Conservation (phyloP, 2,797 vertebrate species). For the Myoxocephalus aenaeus region DNA sequence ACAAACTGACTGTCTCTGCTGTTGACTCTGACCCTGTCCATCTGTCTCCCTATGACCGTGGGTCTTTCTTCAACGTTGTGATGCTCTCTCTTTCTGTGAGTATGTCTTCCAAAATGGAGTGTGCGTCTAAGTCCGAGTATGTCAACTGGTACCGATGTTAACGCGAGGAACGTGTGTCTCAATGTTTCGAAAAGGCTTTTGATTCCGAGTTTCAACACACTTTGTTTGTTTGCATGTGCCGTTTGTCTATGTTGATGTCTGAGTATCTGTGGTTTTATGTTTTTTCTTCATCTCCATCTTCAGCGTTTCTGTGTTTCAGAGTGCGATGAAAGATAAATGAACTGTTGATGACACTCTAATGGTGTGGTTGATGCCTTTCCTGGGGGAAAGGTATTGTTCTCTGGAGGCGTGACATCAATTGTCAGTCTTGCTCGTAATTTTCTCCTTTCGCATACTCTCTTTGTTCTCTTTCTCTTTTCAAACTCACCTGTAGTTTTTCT, state of each 20-base stretch:
- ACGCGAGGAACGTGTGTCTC: constrained; percentile 9
- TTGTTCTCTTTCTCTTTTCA: constrained; percentile 7
- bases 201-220: constrained; percentile 11
- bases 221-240: constrained; percentile 55
- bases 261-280: constrained; percentile 46
- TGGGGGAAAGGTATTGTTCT: constrained; percentile 42
- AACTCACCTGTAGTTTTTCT: not conserved
- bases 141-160: constrained; percentile 24
- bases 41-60: constrained; percentile 79
- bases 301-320: constrained; percentile 56
- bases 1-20: constrained; percentile 67
- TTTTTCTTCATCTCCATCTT: constrained; percentile 66
- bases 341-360: constrained; percentile 53
- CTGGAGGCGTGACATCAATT: constrained; percentile 29
- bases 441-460: constrained; percentile 13
- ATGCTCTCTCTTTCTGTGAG: constrained; percentile 80
- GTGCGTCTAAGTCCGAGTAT: constrained; percentile 49
- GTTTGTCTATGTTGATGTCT: constrained; percentile 44
- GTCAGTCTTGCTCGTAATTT: constrained; percentile 27
- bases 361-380: constrained; percentile 47
- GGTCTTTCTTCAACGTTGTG: constrained; percentile 77
- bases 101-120: constrained; percentile 71
- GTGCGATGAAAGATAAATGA: constrained; percentile 55
- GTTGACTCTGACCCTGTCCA: constrained; percentile 79
- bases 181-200: constrained; percentile 38